phyloP scores from a whole-genome alignment of 2,888 invertebrate genomes.

The Punctoribates punctum region DNA sequence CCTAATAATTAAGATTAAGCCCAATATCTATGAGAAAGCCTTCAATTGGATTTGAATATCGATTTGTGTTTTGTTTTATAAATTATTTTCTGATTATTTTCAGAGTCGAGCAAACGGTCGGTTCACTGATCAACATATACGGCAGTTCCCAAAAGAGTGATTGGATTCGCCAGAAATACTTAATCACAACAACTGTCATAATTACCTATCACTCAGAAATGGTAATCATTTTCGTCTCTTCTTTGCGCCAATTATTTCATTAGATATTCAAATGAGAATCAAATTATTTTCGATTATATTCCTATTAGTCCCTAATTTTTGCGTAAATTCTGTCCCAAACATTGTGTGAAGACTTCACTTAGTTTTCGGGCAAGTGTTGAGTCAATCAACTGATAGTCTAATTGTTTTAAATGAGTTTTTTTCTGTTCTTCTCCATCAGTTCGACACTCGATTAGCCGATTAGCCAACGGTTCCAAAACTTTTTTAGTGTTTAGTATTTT shows the following conservation, averaged over 20 bases:
- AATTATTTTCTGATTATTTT: not conserved
- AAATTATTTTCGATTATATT: not conserved
- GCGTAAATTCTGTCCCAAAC: not conserved
- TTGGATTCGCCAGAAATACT: conserved; percentile 37
- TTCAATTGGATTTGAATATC: conserved; percentile 4
- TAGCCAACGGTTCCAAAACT: no score
- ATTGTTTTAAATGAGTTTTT: not conserved
- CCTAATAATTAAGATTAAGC: no score
- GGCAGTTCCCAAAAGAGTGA: not conserved
- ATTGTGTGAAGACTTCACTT: no score
- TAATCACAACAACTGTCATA: conserved; percentile 40
- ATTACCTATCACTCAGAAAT: conserved; percentile 34
- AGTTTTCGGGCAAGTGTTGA: no score
- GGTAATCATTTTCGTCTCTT: not conserved
- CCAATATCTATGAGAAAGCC: not conserved
- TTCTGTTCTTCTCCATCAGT: not conserved
- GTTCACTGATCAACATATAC: conserved; percentile 43
- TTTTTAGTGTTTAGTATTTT: no score
- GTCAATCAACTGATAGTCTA: not conserved
- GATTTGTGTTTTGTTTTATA: not conserved
- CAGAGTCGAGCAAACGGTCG: conserved; percentile 43
- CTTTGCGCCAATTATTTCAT: not conserved
- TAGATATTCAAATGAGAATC: not conserved
- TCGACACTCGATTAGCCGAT: no score
- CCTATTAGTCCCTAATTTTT: not conserved